These are phyloP conservation scores for Gadus macrocephalus DNA, from an alignment of 2,113 vertebrate species.

Conservation along the genomic window DNA sequence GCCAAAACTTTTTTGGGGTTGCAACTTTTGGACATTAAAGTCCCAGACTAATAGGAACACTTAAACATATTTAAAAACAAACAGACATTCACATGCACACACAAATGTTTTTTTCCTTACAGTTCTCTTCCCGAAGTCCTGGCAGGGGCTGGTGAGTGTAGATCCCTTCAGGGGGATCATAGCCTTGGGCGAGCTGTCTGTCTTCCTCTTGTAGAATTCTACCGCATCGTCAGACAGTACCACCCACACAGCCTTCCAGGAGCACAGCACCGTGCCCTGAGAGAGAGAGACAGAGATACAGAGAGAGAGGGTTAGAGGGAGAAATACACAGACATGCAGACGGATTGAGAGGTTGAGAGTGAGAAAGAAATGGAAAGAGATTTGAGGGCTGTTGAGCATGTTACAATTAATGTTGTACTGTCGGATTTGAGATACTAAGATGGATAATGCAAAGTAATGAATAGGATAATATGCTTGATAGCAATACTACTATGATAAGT, in stretches of 20 bases:
- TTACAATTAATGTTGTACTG: too few species aligned
- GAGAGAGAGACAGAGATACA: slow-evolving; percentile 2
- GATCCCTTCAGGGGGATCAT: slow-evolving; percentile 92
- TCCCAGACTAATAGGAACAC: neutral
- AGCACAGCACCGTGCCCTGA: slow-evolving; percentile 88
- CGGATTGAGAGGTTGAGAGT: too few species aligned
- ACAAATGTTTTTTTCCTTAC: slow-evolving; percentile 62
- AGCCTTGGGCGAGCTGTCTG: slow-evolving; percentile 86
- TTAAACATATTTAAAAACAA: neutral
- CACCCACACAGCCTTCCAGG: slow-evolving; percentile 92
- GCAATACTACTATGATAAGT: too few species aligned
- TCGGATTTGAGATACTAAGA: too few species aligned
- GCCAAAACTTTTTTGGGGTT: too few species aligned
- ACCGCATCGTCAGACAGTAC: slow-evolving; percentile 88
- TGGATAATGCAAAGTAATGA: too few species aligned
- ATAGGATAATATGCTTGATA: too few species aligned
- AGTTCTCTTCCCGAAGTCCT: slow-evolving; percentile 86
- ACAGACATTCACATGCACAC: neutral
- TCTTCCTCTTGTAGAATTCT: slow-evolving; percentile 93
- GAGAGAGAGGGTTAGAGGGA: neutral
- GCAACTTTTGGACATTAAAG: too few species aligned
- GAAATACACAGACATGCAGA: too few species aligned
- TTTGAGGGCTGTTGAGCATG: too few species aligned
- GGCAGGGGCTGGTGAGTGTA: slow-evolving; percentile 79
- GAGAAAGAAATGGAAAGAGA: too few species aligned